Evolutionary conservation across 2,113 vertebrate species (phyloP).

Genomic region (Sterna hirundo): DNA sequence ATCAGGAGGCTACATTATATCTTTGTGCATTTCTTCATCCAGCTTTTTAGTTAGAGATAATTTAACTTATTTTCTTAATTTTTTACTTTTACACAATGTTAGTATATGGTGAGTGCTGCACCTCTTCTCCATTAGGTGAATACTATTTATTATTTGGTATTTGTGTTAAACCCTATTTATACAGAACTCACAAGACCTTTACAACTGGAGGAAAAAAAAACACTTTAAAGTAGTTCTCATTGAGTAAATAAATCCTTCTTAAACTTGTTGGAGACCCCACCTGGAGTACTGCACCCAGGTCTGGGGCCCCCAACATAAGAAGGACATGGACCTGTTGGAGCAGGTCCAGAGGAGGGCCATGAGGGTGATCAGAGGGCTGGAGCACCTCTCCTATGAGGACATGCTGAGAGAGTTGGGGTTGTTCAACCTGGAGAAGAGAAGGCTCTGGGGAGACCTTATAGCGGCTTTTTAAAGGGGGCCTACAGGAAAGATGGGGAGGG

Average conservation of each 20-base stretch:
- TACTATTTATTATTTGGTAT: neutral
- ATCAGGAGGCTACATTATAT: neutral
- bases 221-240: neutral
- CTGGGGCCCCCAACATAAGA: neutral
- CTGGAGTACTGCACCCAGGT: neutral
- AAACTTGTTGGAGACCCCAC: neutral
- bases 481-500: neutral
- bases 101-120: neutral
- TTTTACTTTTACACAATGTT: neutral
- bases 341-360: neutral
- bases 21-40: neutral
- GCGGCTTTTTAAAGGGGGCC: neutral
- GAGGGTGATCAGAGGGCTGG: neutral
- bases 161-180: neutral
- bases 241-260: neutral
- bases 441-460: neutral
- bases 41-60: neutral
- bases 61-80: neutral
- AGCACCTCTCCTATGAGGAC: neutral
- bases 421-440: neutral
- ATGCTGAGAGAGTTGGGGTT: neutral
- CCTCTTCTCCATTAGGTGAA: neutral
- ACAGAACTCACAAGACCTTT: neutral
- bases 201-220: neutral
- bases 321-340: neutral